phyloP scores from a whole-genome alignment of 2,888 invertebrate species.

The Anarsia innoxiella region DNA sequence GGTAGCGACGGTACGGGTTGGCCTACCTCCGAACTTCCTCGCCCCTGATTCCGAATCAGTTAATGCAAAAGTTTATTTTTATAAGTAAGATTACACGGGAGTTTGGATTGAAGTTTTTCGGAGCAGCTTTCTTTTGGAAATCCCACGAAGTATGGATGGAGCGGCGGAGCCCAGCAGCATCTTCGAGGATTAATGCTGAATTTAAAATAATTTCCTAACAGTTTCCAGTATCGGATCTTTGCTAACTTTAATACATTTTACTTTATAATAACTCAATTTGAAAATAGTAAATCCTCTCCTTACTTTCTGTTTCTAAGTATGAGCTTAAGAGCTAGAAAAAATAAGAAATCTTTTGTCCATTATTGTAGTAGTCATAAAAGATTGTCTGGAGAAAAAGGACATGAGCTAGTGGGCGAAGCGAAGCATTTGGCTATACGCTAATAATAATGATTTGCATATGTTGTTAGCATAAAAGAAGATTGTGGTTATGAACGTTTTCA shows the following conservation, averaged over 20 bases:
- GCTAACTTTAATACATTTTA: constrained; percentile 39
- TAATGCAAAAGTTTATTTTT: constrained; percentile 77
- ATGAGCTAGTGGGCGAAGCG: too few species aligned
- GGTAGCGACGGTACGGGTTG: constrained; percentile 41
- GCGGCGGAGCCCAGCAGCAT: constrained; percentile 56
- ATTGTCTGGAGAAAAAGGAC: too few species aligned
- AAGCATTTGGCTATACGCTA: too few species aligned
- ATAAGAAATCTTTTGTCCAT: too few species aligned
- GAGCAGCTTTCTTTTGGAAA: constrained; percentile 67
- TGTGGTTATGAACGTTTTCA: constrained; percentile 7
- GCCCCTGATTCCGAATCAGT: constrained; percentile 71
- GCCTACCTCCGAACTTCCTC: constrained; percentile 58
- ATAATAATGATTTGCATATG: constrained; percentile 8
- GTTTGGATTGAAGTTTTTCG: constrained; percentile 62
- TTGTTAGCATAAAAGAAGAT: constrained; percentile 5
- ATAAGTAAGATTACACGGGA: constrained; percentile 75
- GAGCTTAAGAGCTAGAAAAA: too few species aligned
- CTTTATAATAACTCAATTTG: too few species aligned
- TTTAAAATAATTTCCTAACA: constrained; percentile 63
- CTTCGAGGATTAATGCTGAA: constrained; percentile 67
- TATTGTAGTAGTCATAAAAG: too few species aligned
- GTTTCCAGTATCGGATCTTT: constrained; percentile 45
- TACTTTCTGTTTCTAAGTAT: too few species aligned
- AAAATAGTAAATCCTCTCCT: too few species aligned
- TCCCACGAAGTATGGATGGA: constrained; percentile 64